Conservation (phyloP, 1,140 invertebrate species). For the Ceratosolen solmsi region DNA sequence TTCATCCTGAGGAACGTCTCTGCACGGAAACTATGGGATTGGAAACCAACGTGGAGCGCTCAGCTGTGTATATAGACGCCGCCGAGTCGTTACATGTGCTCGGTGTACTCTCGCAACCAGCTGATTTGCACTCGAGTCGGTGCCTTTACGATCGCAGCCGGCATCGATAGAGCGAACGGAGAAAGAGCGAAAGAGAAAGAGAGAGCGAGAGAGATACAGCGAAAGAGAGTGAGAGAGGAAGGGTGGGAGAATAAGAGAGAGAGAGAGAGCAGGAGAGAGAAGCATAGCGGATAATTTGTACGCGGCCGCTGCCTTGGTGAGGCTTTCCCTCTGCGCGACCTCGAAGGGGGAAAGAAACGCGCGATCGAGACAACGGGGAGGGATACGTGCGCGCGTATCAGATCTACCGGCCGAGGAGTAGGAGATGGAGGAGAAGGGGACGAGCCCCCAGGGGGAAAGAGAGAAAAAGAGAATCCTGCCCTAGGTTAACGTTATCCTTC, state of each 20-base stretch:
- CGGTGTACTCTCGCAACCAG: constrained; percentile 32
- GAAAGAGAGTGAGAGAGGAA: neutral
- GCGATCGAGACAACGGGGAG: neutral
- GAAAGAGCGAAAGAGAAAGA: constrained; percentile 1
- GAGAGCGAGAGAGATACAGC: neutral
- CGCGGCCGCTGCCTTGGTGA: constrained; percentile 16
- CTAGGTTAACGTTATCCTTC: constrained; percentile 70
- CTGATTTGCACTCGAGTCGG: constrained; percentile 43
- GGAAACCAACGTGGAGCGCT: neutral
- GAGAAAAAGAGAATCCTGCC: constrained; percentile 64
- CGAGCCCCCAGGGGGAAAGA: constrained; percentile 26
- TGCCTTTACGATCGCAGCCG: neutral
- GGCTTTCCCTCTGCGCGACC: constrained; percentile 26
- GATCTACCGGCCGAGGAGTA: constrained; percentile 3
- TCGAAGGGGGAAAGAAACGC: constrained; percentile 13
- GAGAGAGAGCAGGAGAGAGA: neutral
- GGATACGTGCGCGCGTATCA: neutral
- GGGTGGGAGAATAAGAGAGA: neutral
- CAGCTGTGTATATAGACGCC: constrained; percentile 33
- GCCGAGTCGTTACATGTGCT: neutral
- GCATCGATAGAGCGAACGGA: neutral
- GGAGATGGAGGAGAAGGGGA: neutral
- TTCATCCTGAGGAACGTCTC: neutral
- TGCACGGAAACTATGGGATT: neutral
- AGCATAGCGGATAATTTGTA: constrained; percentile 32